Base-by-base conservation (phyloP, 2,888 invertebrate genomes). In the Pherbina coryleti region DNA sequence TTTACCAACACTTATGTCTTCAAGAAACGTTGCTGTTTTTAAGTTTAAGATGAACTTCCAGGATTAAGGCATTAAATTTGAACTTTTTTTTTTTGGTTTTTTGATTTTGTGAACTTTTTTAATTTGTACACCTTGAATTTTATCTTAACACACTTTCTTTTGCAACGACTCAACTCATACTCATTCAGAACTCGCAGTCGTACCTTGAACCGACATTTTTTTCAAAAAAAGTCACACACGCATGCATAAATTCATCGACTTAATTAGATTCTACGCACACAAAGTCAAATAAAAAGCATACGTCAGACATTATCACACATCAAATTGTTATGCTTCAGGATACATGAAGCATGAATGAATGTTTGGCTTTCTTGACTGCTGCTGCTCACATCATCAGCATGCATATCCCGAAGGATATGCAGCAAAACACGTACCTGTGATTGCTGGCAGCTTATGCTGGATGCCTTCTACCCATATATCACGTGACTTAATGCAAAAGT, bases 331-430 rank as follows among this genome's bases (percentile, higher is more conserved):
- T 44, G 73, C 60, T 57, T 49, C n/a, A 67, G 53, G 73, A 67
- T 72, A 66, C 19, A 49, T 25, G 60, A 62, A 49, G 34, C 9
- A 34, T 55, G 71, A 60, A 53, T 34, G 19, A 8, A 22, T 22
- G 44, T 44, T 55, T 22, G 19, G 37, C 31, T 37, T 37, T 31
- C 49, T 22, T 55, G 37, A 14, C 34, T 22, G 37, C n/a, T 31
- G 19, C 69, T 14, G 17, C 57, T 57, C 72, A 34, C 31, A 70
- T 53, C 69, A 22, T 62, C 34, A n/a, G 55, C 55, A 70, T 73
- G 75, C 79, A 86, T 87, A 87, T 88, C 87, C 87, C 86, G 74
- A 78, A 86, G 87, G 87, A 87, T 88, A 87, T 82, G 82, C 87
- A 84, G 80, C 82, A 82, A 82, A 85, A 85, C 87, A 87, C 88